Conservation (phyloP, 2,888 invertebrate genomes). For the Tipula vernalis region DNA sequence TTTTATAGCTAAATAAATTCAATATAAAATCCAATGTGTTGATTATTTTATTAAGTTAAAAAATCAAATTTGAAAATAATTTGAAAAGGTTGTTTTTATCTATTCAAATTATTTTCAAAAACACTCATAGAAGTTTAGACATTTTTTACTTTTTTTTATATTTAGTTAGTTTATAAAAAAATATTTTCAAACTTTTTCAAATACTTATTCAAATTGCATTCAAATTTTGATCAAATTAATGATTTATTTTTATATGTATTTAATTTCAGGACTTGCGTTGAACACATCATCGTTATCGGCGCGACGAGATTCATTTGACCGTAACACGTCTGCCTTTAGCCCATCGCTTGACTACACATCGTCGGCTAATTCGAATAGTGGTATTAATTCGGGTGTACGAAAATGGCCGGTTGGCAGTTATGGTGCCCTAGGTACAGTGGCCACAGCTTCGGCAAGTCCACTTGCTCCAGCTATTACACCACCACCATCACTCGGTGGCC, state of each 20-base stretch:
- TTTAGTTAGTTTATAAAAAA: neutral
- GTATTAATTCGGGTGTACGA: conserved; percentile 30
- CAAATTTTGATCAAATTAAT: neutral
- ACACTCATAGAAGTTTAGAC: no score
- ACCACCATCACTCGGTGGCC: conserved; percentile 47
- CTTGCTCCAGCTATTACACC: conserved; percentile 47
- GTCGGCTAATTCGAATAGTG: conserved; percentile 27
- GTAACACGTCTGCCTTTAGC: conserved; percentile 63
- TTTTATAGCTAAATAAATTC: no score
- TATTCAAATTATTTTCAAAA: no score
- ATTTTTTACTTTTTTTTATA: no score
- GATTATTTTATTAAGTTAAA: no score
- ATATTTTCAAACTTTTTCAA: neutral
- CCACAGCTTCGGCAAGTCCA: conserved; percentile 37
- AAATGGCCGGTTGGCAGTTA: conserved; percentile 41
- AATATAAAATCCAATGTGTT: no score
- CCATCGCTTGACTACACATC: conserved; percentile 57
- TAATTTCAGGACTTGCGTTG: conserved; percentile 43
- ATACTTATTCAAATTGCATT: neutral
- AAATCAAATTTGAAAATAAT: no score
- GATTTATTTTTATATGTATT: neutral
- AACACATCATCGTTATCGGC: conserved; percentile 52
- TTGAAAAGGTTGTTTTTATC: no score
- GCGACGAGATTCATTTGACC: conserved; percentile 65
- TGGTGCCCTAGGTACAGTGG: conserved; percentile 29